Evolutionary conservation across 53 echinoderm and acorn worm species (phyloP), one percentile per base, ranked within the genome.

Genomic region (Paelopatides confundens): DNA sequence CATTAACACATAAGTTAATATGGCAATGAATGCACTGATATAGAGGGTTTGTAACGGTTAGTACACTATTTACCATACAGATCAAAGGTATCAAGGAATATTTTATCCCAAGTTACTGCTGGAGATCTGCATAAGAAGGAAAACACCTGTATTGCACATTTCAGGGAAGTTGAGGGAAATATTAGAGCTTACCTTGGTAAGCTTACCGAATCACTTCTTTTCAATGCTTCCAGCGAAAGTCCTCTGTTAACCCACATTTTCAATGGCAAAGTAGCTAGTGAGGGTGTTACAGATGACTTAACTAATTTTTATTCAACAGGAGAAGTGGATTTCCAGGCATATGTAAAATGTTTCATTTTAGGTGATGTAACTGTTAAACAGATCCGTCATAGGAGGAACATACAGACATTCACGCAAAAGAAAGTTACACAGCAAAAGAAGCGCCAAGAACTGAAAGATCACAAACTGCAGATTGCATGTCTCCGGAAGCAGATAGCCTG

Each of bases 31-130:
- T 48, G 48, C 1, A 48, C 48, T 48, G 48, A 48, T 48, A 14
- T 48, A 12, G 48, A 48, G 14, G 46, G 76, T 26, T n/a, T 76
- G 12, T 15, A 18, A 35, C 18, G 76, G 5, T 40, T 76, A 27
- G 76, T 76, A 0, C 76, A 76, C 38, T 76, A 76, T 11, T 28
- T 76, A 14, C 76, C 76, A 13, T 76, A 76, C 39, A 76, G 76
- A 37, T 76, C 47, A n/a, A 35, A 40, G 15, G 18, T 76, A 3
- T 8, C 26, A 4, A 74, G 35, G 74, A 74, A 74, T 24, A 11
- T 66, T 3, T 29, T 32, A 29, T 4, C 4, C 3, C 74, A 35
- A 26, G 38, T 39, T 14, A 9, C 34, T 0, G 12, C 15, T 36
- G 35, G 14, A 4, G 35, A 18, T 36, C 2, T 38, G 14, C 21